Percentiles rank a stretch among this genome's conserved stretches.
Conservation (phyloP, 2,888 invertebrate genomes). For the Sarcophaga carnaria region DNA sequence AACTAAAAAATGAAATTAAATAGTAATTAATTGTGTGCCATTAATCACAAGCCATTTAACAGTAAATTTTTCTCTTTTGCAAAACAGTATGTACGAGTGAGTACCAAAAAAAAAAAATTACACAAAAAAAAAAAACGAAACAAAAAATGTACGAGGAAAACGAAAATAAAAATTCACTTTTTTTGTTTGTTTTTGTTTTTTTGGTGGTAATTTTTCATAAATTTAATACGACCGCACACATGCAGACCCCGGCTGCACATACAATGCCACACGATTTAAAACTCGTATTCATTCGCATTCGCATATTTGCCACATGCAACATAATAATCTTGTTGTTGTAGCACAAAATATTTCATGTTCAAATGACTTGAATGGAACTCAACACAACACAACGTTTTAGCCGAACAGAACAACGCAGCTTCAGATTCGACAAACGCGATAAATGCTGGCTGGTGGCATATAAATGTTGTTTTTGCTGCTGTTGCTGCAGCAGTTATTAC, state of each 20-base stretch:
- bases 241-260: conserved; percentile 15
- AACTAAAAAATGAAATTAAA: background rate
- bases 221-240: conserved; percentile 52
- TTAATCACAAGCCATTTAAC: conserved; percentile 65
- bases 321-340: background rate
- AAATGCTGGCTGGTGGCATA: too few species aligned
- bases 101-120: too few species aligned
- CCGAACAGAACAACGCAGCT: too few species aligned
- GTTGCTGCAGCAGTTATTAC: too few species aligned
- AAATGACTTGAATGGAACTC: too few species aligned
- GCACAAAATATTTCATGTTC: too few species aligned
- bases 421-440: too few species aligned
- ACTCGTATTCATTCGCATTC: background rate
- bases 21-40: conserved; percentile 61
- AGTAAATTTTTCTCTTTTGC: conserved; percentile 38
- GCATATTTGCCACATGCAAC: background rate
- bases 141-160: background rate
- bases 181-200: background rate
- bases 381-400: too few species aligned
- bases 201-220: conserved; percentile 58
- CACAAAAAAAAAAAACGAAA: background rate
- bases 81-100: too few species aligned
- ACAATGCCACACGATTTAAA: background rate
- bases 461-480: too few species aligned
- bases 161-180: conserved; percentile 50